phyloP scores from a whole-genome alignment of 2,888 invertebrate species.

The Cryptocephalus primarius region DNA sequence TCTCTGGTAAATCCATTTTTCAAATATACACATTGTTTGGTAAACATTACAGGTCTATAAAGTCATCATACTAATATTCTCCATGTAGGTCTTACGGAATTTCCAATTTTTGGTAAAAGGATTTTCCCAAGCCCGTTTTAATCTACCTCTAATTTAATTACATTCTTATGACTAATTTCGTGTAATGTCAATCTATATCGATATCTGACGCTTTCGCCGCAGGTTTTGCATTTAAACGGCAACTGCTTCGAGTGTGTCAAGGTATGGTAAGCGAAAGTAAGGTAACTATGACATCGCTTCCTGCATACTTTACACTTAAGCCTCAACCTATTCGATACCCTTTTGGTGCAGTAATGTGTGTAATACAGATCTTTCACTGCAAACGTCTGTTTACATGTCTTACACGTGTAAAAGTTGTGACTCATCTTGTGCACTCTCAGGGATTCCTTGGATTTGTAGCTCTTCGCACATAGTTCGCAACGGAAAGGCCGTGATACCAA shows the following conservation, averaged over 20 bases:
- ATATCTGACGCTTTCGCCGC: not conserved
- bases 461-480: constrained; percentile 13
- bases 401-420: not conserved
- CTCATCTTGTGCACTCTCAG: constrained; percentile 10
- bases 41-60: no score
- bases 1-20: no score
- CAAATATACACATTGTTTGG: no score
- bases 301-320: not conserved
- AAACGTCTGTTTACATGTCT: no score
- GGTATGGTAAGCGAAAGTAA: not conserved
- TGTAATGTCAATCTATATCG: not conserved
- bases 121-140: no score
- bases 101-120: no score
- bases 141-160: no score
- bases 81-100: no score
- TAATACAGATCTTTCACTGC: no score
- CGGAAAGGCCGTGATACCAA: constrained; percentile 8
- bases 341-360: no score
- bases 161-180: not conserved
- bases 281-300: not conserved
- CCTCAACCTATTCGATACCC: no score
- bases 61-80: no score
- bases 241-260: not conserved
- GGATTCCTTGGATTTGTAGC: constrained; percentile 14
- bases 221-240: not conserved